Base-by-base conservation (phyloP, 2,113 vertebrate species). In the Orthonyx spaldingii region DNA sequence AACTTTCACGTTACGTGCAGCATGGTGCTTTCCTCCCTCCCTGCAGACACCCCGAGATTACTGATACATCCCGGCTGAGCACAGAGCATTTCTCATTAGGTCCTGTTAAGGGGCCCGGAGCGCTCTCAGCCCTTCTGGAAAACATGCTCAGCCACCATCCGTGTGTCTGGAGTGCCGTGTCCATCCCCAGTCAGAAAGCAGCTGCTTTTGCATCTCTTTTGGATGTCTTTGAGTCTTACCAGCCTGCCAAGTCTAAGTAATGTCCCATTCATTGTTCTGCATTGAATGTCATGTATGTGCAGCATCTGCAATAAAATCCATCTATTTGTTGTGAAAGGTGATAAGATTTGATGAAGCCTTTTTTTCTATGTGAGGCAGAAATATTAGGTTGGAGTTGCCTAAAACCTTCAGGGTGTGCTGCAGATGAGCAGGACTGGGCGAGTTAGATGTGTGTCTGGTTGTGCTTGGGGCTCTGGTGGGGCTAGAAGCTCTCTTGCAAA, bases 291-390 rank as follows among this genome's bases (percentile, higher is more conserved):
- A 7, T 7, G 21, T 13, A 4, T 19, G 60, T 41, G 42, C 27
- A 57, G 21, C 6, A 22, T 12, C 42, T 33, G 12, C 52, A 95
- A 82, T 89, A 94, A 94, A 95, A 87, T 11, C 9, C 53, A 57
- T 11, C 11, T 28, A 3, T 14, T 47, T 0, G 0, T 30, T 41
- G 50, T 41, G 32, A 84, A 47, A 49, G 24, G 21, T 15, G 5
- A 3, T 11, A 12, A 60, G n/a, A 41, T 2, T 65, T 13, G 22
- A 22, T n/a, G 27, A 42, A 53, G 7, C 13, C 3, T 22, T 65
- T 53, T 39, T 53, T 27, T 4, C 26, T 71, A 24, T 47, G 37
- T 10, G 19, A 20, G 20, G 16, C 10, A 50, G 41, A 39, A 55
- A 11, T 33, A 9, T 10, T 9, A 32, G 46, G 20, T 2, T 74